phyloP scores from a whole-genome alignment of 2,797 vertebrate genomes.

The Pteronotus mesoamericanus region DNA sequence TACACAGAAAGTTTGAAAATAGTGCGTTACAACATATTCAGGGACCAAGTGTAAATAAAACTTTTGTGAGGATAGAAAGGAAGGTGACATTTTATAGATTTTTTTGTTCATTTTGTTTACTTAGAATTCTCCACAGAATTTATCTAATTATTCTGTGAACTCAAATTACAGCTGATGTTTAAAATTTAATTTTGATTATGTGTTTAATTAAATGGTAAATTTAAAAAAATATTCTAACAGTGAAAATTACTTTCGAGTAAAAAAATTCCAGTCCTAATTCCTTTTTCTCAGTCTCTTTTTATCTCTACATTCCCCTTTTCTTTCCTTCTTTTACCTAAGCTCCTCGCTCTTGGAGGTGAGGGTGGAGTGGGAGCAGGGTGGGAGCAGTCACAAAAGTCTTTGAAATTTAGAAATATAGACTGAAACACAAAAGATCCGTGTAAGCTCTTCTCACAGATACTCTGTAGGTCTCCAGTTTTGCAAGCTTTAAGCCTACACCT shows the following conservation, averaged over 20 bases:
- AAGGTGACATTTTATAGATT: not conserved
- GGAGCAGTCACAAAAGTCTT: not conserved
- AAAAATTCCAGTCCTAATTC: not conserved
- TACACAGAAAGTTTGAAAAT: constrained; percentile 51
- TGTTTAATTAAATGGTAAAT: not conserved
- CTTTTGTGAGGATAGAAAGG: not conserved
- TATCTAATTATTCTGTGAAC: constrained; percentile 47
- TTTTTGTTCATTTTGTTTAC: constrained; percentile 25
- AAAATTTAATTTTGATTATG: not conserved
- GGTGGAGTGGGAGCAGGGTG: not conserved
- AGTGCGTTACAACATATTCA: not conserved
- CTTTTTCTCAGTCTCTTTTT: rapidly evolving
- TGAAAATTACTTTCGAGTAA: not conserved
- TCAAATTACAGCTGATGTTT: not conserved
- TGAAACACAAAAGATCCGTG: not conserved
- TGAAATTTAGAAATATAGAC: not conserved
- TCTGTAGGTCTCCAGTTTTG: not conserved
- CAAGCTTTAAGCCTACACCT: not conserved
- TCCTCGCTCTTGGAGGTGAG: rapidly evolving
- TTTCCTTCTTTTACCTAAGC: not conserved
- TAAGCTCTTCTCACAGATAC: not conserved
- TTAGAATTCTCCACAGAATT: constrained; percentile 32
- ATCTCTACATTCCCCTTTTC: not conserved
- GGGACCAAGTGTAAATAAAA: constrained; percentile 10
- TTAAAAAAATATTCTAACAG: not conserved